Percentiles rank a stretch among this genome's conserved stretches.
phyloP scores from a whole-genome alignment of 2,113 vertebrate genomes.

The Perccottus glenii region DNA sequence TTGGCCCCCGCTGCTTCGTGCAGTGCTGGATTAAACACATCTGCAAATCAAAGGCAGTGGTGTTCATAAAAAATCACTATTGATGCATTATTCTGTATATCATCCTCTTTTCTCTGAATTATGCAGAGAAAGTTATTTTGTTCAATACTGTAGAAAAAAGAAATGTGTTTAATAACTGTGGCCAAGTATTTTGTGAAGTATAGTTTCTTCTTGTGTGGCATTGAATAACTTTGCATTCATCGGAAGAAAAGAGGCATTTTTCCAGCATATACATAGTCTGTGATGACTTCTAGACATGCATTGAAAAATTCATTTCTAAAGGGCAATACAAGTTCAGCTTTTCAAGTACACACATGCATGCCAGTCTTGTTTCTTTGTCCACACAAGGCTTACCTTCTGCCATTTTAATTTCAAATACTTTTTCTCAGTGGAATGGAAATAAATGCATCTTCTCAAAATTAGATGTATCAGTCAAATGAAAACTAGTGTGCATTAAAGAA shows the following conservation, averaged over 20 bases:
- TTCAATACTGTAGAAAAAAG: background rate
- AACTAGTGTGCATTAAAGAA: background rate
- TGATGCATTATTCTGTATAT: conserved; percentile 19
- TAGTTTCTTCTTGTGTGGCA: background rate
- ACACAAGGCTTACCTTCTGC: background rate
- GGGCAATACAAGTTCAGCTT: conserved; percentile 1
- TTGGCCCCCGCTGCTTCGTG: conserved; percentile 42
- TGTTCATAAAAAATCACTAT: conserved; percentile 8
- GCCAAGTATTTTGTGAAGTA: background rate
- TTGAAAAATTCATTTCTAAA: conserved; percentile 2
- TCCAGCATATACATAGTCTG: background rate
- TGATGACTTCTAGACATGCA: conserved; percentile 2
- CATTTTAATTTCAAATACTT: background rate
- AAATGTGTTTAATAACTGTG: conserved; percentile 4
- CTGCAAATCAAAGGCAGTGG: conserved; percentile 47
- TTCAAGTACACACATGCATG: background rate
- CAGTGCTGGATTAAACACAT: conserved; percentile 56
- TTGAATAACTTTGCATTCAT: background rate
- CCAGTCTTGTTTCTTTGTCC: background rate
- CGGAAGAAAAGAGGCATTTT: background rate
- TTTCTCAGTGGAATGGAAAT: background rate
- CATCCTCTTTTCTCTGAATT: conserved; percentile 11
- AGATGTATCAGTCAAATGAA: background rate
- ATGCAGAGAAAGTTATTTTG: conserved; percentile 1
- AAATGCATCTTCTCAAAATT: background rate